These are phyloP conservation scores for Aporophyla lueneburgensis DNA, from an alignment of 2,888 invertebrate species.

Conservation along the genomic window DNA sequence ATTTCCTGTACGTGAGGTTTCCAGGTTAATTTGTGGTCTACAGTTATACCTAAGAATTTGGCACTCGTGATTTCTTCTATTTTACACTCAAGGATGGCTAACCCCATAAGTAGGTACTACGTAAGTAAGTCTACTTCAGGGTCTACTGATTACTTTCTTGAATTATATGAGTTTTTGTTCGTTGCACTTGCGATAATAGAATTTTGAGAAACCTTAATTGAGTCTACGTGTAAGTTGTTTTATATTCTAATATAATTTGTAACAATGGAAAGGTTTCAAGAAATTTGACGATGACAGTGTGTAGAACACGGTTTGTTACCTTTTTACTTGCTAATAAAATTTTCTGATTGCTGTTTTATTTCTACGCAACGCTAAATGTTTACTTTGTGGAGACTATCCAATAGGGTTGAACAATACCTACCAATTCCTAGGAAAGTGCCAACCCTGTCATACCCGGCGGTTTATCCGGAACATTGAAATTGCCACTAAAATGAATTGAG, in stretches of 20 bases:
- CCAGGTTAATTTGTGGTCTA: too few relatives aligned
- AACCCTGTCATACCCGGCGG: background rate
- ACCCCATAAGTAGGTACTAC: background rate
- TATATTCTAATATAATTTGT: background rate
- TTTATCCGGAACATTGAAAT: slow-evolving; percentile 23
- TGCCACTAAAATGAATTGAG: slow-evolving; percentile 30
- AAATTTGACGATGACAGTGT: background rate
- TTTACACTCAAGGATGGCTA: slow-evolving; percentile 20
- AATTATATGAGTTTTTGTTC: background rate
- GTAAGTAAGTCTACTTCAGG: background rate
- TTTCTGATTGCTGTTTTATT: background rate
- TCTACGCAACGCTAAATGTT: background rate
- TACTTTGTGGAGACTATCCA: background rate
- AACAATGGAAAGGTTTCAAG: background rate
- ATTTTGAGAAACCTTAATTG: background rate
- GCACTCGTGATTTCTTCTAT: too few relatives aligned
- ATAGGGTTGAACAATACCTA: background rate
- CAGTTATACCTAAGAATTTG: too few relatives aligned
- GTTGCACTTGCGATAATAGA: too few relatives aligned
- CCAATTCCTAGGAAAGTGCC: background rate
- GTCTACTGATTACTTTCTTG: background rate
- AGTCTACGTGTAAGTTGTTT: background rate
- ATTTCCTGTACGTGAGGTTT: too few relatives aligned
- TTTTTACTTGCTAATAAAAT: background rate
- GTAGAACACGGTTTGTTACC: background rate